Evolutionary conservation across 2,888 invertebrate genomes (phyloP), one percentile per base, ranked within the genome.

Genomic region (Gastrophysa polygoni): DNA sequence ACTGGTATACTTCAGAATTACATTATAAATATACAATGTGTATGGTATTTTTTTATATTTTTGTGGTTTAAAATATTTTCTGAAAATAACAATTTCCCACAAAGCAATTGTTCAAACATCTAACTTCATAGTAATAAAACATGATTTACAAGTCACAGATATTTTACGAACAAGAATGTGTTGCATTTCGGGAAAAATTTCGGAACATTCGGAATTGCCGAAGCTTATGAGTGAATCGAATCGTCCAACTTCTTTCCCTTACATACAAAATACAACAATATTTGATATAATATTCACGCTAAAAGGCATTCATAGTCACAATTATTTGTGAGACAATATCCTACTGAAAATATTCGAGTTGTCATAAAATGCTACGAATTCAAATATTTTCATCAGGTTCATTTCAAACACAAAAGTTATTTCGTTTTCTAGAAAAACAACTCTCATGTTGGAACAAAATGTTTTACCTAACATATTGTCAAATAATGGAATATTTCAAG

Each of bases 1-100:
- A 83, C 83, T 82, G 83, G 81, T 83, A 83, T 82, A 83, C 82
- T 82, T 82, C 82, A 82, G 82, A 82, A 82, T 82, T 83, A 83
- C 83, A 83, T 83, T 83, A 83, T 83, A 83, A 83, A 83, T 83
- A 83, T 83, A 83, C 83, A 83, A 83, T 83, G 82, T 83, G 82
- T 82, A 82, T 80, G 80, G 80, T 81, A 80, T 81, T 81, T 79
- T 78, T 78, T 78, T 78, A 73, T 78, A 80, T 81, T 80, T 81
- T 80, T 80, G 78, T 80, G 78, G 78, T 81, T 82, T 81, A 81
- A 81, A 81, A 82, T 82, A 82, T 83, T 83, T 82, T 82, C 82
- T 82, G 82, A 83, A 83, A 83, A 83, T 83, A 83, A 83, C 83
- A 83, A 83, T 82, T 82, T 82, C 82, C 83, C 82, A 82, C 82